Evolutionary conservation across 2,113 vertebrate genomes (phyloP).

Genomic region (Scalopus aquaticus): DNA sequence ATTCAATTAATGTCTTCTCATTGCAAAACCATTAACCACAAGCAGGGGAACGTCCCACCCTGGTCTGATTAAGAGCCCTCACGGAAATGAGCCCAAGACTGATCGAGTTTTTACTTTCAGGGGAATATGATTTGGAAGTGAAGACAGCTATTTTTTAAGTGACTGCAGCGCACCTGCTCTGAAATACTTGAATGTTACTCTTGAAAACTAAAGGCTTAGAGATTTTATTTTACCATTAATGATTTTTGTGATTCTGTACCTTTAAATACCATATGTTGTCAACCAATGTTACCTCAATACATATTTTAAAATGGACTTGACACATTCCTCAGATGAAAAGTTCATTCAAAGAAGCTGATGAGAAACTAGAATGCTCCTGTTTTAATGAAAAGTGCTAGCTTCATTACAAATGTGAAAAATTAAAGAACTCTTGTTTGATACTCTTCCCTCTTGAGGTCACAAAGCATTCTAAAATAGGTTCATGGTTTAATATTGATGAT

Average conservation of each 20-base stretch:
- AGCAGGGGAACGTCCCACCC: neutral
- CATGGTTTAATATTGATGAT: neutral
- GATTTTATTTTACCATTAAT: no score
- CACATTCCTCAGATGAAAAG: neutral
- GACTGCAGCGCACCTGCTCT: neutral
- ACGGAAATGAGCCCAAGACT: neutral
- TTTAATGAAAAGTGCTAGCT: neutral
- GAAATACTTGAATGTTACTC: neutral
- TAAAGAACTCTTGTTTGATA: neutral
- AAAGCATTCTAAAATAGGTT: neutral
- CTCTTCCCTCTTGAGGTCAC: slow-evolving; percentile 4
- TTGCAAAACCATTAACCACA: neutral
- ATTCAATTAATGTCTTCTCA: neutral
- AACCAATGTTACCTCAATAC: no score
- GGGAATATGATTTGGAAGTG: slow-evolving; percentile 28
- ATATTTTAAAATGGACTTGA: neutral
- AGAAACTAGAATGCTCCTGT: neutral
- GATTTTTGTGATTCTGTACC: no score
- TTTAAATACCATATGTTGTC: no score
- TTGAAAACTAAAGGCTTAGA: neutral
- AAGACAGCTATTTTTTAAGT: slow-evolving; percentile 40
- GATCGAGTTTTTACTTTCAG: neutral
- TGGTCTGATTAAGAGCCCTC: neutral
- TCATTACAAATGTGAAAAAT: neutral
- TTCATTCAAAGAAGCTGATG: neutral